Percentiles rank a stretch among this genome's conserved stretches.
These are phyloP conservation scores for Callithrix jacchus DNA, from an alignment of 2,113 vertebrate genomes.

Conservation along the genomic window DNA sequence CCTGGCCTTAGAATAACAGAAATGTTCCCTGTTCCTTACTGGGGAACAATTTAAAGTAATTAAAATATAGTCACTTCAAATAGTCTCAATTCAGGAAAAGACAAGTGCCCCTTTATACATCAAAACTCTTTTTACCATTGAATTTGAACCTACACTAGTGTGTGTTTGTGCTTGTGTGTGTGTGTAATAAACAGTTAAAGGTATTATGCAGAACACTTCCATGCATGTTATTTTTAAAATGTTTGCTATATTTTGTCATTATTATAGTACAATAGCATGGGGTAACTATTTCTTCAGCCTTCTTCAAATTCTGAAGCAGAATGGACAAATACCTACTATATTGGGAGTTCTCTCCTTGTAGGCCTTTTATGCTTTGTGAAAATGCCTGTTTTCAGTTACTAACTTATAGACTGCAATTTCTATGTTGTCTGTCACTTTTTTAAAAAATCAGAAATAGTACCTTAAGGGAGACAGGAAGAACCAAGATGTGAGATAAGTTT, in stretches of 20 bases:
- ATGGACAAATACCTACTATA: background rate
- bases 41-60: background rate
- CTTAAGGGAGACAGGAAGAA: background rate
- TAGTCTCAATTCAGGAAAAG: background rate
- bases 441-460: background rate
- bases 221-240: background rate
- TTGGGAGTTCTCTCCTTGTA: background rate
- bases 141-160: background rate
- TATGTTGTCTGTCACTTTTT: background rate
- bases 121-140: background rate
- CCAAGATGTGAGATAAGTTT: background rate
- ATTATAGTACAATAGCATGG: background rate
- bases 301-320: background rate
- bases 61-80: background rate
- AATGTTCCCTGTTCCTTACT: background rate
- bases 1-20: background rate
- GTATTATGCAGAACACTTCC: background rate
- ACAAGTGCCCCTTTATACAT: background rate
- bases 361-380: background rate
- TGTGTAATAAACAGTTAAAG: background rate
- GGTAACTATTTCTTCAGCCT: background rate
- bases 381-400: background rate
- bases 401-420: background rate
- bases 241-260: background rate
- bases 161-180: background rate